A percentile compares a stretch with the other conserved stretches of the same genome.
Evolutionary conservation across 2,113 vertebrate genomes (phyloP).

Genomic region (Ptyas mucosa): DNA sequence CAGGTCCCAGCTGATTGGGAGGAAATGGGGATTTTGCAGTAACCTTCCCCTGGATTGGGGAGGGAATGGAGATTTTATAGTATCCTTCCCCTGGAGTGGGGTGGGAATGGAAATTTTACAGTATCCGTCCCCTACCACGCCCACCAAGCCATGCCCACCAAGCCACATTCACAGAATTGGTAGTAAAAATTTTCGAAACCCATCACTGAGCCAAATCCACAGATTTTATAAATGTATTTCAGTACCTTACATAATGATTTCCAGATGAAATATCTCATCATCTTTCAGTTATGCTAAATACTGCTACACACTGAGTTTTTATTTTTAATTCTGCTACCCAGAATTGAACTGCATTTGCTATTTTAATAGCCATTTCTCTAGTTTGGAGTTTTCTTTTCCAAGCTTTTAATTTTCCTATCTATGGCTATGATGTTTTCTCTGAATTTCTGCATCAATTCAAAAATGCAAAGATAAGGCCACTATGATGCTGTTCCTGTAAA

Average conservation of each 20-base stretch:
- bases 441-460: background rate
- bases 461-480: background rate
- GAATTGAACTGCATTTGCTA: background rate
- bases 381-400: background rate
- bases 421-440: background rate
- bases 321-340: background rate
- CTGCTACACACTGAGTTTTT: background rate
- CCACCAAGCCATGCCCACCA: too few species aligned
- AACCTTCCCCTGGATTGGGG: too few species aligned
- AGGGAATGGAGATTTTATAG: too few species aligned
- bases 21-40: too few species aligned
- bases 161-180: too few species aligned
- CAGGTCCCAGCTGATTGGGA: too few species aligned
- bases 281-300: background rate
- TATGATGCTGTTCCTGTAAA: background rate
- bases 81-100: too few species aligned
- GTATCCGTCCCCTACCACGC: too few species aligned
- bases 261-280: background rate
- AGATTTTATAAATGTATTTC: background rate
- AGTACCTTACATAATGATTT: background rate
- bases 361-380: background rate
- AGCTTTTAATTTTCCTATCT: background rate
- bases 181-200: too few species aligned
- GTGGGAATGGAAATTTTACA: too few species aligned
- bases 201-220: too few species aligned